Conservation (phyloP, 2,113 vertebrate genomes). For the Peromyscus leucopus region DNA sequence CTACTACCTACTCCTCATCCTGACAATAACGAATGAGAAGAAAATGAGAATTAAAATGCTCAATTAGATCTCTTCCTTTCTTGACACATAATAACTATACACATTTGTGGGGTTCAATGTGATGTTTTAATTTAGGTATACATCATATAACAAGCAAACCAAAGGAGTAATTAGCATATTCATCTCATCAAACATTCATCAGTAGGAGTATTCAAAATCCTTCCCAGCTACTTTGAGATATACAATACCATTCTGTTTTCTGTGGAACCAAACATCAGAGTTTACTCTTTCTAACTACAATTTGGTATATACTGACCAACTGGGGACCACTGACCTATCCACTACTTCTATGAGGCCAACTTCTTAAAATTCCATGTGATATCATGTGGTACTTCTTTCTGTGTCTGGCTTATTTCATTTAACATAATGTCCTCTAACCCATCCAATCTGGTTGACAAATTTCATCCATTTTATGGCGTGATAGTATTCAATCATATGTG, state of each 20-base stretch:
- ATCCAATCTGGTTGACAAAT: background rate
- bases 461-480: background rate
- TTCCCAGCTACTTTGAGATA: background rate
- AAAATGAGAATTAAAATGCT: slow-evolving; percentile 11
- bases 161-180: background rate
- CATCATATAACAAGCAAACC: background rate
- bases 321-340: background rate
- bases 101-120: background rate
- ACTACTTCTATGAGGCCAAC: background rate
- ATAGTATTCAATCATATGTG: background rate
- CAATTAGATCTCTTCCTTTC: slow-evolving; percentile 25
- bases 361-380: background rate
- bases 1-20: background rate
- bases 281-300: background rate
- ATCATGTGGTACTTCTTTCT: background rate
- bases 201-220: background rate
- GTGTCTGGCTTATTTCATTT: background rate
- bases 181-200: background rate
- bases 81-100: background rate
- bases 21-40: background rate
- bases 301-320: background rate
- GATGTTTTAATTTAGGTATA: background rate
- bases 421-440: slow-evolving; percentile 3
- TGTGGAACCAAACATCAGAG: background rate
- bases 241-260: background rate